phyloP scores from a whole-genome alignment of 2,113 vertebrate genomes.

The Paramormyrops kingsleyae region DNA sequence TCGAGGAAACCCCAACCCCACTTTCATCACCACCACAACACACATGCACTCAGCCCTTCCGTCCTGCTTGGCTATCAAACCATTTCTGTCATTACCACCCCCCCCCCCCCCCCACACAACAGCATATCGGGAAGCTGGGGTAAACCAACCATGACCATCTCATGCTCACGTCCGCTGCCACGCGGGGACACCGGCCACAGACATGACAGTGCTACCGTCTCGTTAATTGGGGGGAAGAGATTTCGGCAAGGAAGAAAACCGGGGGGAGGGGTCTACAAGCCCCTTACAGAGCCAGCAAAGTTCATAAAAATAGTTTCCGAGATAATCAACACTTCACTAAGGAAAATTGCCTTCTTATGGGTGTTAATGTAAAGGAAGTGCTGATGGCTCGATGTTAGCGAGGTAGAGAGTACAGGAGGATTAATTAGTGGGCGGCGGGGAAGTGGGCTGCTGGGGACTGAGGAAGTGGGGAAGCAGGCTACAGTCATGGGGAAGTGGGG shows the following conservation, averaged over 20 bases:
- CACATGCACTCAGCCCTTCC: constrained; percentile 20
- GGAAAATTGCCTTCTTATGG: constrained; percentile 36
- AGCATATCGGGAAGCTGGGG: constrained; percentile 42
- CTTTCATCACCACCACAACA: constrained; percentile 22
- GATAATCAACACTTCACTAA: constrained; percentile 54
- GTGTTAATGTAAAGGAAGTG: too few relatives aligned
- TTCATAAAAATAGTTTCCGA: constrained; percentile 28
- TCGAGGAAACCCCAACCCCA: constrained; percentile 42
- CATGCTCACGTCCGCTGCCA: constrained; percentile 9
- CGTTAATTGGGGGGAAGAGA: constrained; percentile 14
- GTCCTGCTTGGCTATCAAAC: constrained; percentile 50
- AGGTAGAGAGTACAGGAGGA: background rate
- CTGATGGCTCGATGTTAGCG: too few relatives aligned
- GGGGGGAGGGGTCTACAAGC: constrained; percentile 6
- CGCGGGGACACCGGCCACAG: background rate
- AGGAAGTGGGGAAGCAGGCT: background rate
- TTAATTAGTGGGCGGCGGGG: constrained; percentile 24
- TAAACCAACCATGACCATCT: constrained; percentile 46
- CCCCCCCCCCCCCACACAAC: constrained; percentile 30
- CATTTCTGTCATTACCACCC: constrained; percentile 45
- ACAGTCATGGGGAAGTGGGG: background rate
- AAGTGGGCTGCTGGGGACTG: background rate
- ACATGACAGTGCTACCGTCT: background rate
- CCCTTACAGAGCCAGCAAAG: constrained; percentile 20
- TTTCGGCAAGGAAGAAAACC: constrained; percentile 29